These are phyloP conservation scores for Cynoglossus semilaevis DNA, from an alignment of 2,113 vertebrate species.

Conservation along the genomic window DNA sequence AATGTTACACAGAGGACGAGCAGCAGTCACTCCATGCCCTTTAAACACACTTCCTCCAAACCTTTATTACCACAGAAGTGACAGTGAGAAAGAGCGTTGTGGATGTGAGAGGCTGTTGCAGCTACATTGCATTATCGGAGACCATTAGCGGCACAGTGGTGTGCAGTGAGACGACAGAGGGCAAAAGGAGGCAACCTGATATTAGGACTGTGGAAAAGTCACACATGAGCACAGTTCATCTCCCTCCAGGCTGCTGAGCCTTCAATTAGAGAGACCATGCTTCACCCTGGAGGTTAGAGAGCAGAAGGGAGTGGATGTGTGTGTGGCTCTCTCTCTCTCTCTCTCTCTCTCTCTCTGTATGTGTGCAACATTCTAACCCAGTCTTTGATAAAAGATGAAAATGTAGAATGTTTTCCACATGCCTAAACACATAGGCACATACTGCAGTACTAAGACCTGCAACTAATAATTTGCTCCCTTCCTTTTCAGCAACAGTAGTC, in stretches of 20 bases:
- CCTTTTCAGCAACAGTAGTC: too few species aligned
- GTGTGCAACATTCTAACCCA: too few species aligned
- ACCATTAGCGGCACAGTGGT: slow-evolving; percentile 34
- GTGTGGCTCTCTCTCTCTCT: too few species aligned
- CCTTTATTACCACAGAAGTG: slow-evolving; percentile 31
- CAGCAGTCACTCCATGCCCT: slow-evolving; percentile 24
- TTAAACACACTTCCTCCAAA: slow-evolving; percentile 30
- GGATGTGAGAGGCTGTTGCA: slow-evolving; percentile 4
- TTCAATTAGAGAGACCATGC: slow-evolving; percentile 52
- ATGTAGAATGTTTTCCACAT: too few species aligned
- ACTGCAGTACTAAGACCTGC: too few species aligned
- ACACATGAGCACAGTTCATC: slow-evolving; percentile 47
- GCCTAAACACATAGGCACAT: too few species aligned
- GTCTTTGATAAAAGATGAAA: too few species aligned
- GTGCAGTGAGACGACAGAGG: slow-evolving; percentile 19
- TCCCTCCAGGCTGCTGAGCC: slow-evolving; percentile 35
- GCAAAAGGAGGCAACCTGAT: slow-evolving; percentile 24
- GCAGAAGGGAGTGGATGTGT: slow-evolving; percentile 6
- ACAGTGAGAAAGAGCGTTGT: slow-evolving; percentile 8
- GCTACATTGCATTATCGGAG: slow-evolving; percentile 22
- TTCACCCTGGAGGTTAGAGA: slow-evolving; percentile 38
- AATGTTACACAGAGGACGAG: slow-evolving; percentile 12
- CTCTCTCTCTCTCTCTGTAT: too few species aligned
- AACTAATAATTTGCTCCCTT: too few species aligned
- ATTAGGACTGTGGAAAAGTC: slow-evolving; percentile 28